These are phyloP conservation scores for Tragelaphus buxtoni DNA, from an alignment of 2,113 vertebrate species.

Conservation along the genomic window DNA sequence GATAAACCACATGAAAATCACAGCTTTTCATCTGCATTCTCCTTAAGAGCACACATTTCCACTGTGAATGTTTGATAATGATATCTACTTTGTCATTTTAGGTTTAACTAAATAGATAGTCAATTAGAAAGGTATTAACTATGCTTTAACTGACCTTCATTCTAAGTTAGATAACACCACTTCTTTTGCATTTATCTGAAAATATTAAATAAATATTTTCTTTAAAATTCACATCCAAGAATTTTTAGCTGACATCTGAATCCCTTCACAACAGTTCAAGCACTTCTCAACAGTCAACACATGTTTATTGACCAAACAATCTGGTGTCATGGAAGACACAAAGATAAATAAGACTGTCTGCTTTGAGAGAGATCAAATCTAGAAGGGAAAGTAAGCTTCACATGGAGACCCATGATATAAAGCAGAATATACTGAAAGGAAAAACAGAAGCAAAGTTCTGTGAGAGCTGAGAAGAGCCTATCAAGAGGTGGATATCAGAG, in stretches of 20 bases:
- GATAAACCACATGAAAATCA: not conserved
- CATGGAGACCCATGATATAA: not conserved
- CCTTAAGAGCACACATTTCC: not conserved
- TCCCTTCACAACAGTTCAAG: not conserved
- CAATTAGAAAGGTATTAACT: constrained; percentile 51
- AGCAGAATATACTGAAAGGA: not conserved
- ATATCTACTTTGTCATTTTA: constrained; percentile 48
- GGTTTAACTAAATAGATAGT: not conserved
- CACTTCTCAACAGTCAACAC: not conserved
- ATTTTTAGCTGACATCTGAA: not conserved
- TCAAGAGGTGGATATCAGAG: not conserved
- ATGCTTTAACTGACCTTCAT: constrained; percentile 45
- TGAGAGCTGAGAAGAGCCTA: not conserved
- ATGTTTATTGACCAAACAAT: not conserved
- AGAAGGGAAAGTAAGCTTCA: not conserved
- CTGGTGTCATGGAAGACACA: not conserved
- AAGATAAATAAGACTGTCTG: not conserved
- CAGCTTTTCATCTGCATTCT: not conserved
- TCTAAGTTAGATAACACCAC: constrained; percentile 65
- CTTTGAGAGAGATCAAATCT: not conserved
- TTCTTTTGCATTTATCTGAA: constrained; percentile 72
- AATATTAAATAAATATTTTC: constrained; percentile 76
- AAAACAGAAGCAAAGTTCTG: not conserved
- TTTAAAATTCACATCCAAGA: constrained; percentile 16
- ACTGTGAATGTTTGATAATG: not conserved